Conservation (phyloP, 2,797 vertebrate species). For the Eospalax fontanierii region DNA sequence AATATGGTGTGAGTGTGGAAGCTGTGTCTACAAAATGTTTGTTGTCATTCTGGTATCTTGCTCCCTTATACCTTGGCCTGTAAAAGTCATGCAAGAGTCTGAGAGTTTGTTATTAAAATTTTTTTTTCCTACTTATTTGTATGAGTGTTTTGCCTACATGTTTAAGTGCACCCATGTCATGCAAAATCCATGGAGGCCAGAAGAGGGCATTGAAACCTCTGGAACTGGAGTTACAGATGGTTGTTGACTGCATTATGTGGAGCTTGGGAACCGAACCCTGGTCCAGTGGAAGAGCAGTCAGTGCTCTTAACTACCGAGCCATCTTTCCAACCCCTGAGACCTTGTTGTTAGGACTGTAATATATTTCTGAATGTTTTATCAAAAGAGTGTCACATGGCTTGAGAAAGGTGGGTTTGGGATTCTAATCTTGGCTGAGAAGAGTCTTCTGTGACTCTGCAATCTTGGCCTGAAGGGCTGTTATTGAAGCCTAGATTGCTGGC, state of each 20-base stretch:
- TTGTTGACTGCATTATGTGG: too few relatives aligned
- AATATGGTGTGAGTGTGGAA: not conserved
- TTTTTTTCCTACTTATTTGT: too few relatives aligned
- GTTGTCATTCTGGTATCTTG: constrained; percentile 29
- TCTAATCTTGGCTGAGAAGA: not conserved
- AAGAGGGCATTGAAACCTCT: too few relatives aligned
- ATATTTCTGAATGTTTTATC: not conserved
- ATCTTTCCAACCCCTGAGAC: not conserved
- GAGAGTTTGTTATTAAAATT: not conserved
- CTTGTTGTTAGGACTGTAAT: not conserved
- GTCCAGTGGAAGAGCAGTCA: too few relatives aligned
- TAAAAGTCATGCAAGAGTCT: not conserved
- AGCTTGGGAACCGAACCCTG: too few relatives aligned
- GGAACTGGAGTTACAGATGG: too few relatives aligned
- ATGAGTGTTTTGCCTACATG: too few relatives aligned
- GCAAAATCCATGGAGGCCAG: too few relatives aligned
- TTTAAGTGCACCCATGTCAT: too few relatives aligned
- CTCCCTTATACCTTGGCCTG: not conserved
- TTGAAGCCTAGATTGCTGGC: constrained; percentile 6
- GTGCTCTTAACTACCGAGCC: too few relatives aligned
- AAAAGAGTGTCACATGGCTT: not conserved
- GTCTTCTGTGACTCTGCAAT: not conserved
- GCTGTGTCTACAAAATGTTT: not conserved
- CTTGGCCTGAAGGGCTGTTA: not conserved
- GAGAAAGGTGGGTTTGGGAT: not conserved